phyloP scores from a whole-genome alignment of 2,888 invertebrate genomes.

The Cotesia congregata region DNA sequence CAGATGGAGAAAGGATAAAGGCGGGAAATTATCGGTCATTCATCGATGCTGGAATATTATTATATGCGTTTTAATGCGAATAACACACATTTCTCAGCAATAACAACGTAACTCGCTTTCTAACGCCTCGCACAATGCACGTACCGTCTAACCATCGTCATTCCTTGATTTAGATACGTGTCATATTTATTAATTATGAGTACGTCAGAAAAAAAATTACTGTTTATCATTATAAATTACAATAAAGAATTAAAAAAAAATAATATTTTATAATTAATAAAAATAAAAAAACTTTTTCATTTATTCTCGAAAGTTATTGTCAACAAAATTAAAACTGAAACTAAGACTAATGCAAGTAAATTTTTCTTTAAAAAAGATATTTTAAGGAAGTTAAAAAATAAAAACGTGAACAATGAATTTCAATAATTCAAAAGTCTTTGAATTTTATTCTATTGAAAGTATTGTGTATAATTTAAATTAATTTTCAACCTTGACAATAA shows the following conservation, averaged over 20 bases:
- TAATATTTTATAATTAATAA: no score
- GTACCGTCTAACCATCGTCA: slow-evolving; percentile 28
- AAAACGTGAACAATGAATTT: background rate
- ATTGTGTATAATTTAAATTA: background rate
- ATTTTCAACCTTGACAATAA: slow-evolving; percentile 4
- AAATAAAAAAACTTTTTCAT: no score
- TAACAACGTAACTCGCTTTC: slow-evolving; percentile 38
- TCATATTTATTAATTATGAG: slow-evolving; percentile 3
- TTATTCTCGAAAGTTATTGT: no score
- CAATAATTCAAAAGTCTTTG: background rate
- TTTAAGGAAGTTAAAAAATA: background rate
- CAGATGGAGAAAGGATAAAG: slow-evolving; percentile 41
- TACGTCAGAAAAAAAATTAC: background rate
- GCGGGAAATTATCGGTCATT: slow-evolving; percentile 49
- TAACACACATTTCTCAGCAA: slow-evolving; percentile 7
- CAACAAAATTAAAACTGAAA: no score
- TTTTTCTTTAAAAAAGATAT: background rate
- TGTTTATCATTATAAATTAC: no score
- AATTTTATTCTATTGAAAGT: no score
- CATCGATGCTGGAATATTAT: slow-evolving; percentile 41
- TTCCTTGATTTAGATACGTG: slow-evolving; percentile 15
- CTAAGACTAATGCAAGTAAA: no score
- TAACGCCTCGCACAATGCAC: slow-evolving; percentile 4
- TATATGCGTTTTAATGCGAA: background rate
- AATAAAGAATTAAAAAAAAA: no score